phyloP scores from a whole-genome alignment of 2,888 invertebrate genomes.

The Fragum whitleyi region DNA sequence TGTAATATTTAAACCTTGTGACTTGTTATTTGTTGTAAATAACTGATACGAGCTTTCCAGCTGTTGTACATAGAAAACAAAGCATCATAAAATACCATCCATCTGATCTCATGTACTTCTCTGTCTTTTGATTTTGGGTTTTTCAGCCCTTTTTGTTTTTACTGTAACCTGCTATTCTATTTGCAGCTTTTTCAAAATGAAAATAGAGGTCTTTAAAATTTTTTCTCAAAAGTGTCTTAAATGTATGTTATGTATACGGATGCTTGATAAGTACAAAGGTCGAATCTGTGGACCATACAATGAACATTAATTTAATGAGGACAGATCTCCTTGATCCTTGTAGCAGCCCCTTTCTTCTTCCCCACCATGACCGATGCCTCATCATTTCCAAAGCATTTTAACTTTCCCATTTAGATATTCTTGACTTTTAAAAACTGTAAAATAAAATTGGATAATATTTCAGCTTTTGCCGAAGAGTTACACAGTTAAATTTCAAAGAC shows the following conservation, averaged over 20 bases:
- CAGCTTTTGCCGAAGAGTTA: conserved; percentile 14
- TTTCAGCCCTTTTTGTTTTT: too few species aligned
- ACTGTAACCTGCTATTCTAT: too few species aligned
- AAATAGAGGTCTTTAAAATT: too few species aligned
- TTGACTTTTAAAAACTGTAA: neutral
- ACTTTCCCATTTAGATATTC: neutral
- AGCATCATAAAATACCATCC: too few species aligned
- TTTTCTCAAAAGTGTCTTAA: too few species aligned
- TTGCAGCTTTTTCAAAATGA: too few species aligned
- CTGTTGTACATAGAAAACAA: too few species aligned
- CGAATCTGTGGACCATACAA: conserved; percentile 33
- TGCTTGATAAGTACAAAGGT: conserved; percentile 25
- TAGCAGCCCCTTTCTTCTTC: conserved; percentile 4
- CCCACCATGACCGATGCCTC: conserved; percentile 26
- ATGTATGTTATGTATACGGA: conserved; percentile 14
- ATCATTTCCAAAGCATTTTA: conserved; percentile 16
- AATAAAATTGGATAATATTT: conserved; percentile 12
- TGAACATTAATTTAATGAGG: conserved; percentile 28
- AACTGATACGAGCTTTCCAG: too few species aligned
- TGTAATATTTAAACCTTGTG: too few species aligned
- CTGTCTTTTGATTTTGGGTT: too few species aligned
- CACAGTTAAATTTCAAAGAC: conserved; percentile 27
- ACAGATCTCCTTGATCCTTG: conserved; percentile 1
- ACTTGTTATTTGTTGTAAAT: too few species aligned
- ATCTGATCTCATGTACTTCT: too few species aligned